Conservation (phyloP, 2,888 invertebrate species). For the Ochropacha duplaris region DNA sequence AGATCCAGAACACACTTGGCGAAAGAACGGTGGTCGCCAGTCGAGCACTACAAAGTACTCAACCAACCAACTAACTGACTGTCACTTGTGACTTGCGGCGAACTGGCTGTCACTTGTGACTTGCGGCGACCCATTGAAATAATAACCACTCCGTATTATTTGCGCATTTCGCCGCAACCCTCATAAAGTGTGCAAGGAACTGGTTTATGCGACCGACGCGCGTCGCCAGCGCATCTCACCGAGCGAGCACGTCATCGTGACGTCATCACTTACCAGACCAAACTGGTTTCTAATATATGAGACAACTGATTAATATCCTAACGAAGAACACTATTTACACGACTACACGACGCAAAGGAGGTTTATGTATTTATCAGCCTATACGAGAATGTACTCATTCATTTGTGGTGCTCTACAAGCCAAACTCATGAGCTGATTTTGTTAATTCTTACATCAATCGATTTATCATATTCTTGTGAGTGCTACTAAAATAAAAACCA, state of each 20-base stretch:
- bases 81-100: background rate
- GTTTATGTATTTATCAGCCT: no score
- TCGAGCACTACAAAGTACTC: no score
- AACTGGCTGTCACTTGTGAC: background rate
- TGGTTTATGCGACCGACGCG: background rate
- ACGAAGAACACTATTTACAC: background rate
- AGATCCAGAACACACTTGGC: no score
- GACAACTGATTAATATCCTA: background rate
- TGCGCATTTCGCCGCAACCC: background rate
- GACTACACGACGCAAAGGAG: no score
- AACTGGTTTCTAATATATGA: background rate
- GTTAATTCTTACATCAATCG: no score
- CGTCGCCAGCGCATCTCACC: background rate
- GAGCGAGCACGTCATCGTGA: background rate
- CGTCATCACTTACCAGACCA: background rate
- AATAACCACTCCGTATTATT: constrained; percentile 3
- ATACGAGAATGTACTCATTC: no score
- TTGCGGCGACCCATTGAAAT: background rate
- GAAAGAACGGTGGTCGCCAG: no score
- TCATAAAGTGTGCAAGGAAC: background rate
- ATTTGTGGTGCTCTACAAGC: no score
- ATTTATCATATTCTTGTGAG: no score
- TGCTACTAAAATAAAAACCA: no score
- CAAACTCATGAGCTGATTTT: no score
- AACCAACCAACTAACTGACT: no score